Evolutionary conservation across 2,888 invertebrate genomes (phyloP).

Genomic region (Chrysomela aeneicollis): DNA sequence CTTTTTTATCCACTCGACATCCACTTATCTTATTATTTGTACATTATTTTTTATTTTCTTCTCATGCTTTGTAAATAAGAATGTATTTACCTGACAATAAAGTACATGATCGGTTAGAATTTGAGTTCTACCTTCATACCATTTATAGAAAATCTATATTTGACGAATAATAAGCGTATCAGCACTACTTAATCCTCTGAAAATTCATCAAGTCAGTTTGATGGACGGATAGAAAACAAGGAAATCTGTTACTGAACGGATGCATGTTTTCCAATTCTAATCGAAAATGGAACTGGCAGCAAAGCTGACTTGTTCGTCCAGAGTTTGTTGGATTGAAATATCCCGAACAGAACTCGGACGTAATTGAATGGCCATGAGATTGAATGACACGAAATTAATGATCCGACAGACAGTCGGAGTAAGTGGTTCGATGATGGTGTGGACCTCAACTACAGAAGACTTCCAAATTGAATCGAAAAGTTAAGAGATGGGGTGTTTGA

Average conservation of each 20-base stretch:
- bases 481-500: no score
- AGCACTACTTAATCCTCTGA: not conserved
- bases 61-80: no score
- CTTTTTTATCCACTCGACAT: no score
- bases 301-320: not conserved
- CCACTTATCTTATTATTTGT: no score
- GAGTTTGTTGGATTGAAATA: not conserved
- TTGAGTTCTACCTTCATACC: no score
- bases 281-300: not conserved
- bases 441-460: not conserved
- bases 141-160: no score
- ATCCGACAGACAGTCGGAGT: not conserved
- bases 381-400: constrained; percentile 1
- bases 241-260: not conserved
- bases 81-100: no score
- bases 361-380: not conserved
- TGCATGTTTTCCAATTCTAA: not conserved
- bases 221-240: not conserved
- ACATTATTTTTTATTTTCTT: no score
- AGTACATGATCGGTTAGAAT: no score
- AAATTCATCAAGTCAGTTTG: not conserved
- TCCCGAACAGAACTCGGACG: not conserved
- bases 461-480: not conserved
- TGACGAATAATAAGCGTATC: no score
- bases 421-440: not conserved